Base-by-base conservation (phyloP, 1,140 invertebrate genomes). In the Saxidomus purpurata region DNA sequence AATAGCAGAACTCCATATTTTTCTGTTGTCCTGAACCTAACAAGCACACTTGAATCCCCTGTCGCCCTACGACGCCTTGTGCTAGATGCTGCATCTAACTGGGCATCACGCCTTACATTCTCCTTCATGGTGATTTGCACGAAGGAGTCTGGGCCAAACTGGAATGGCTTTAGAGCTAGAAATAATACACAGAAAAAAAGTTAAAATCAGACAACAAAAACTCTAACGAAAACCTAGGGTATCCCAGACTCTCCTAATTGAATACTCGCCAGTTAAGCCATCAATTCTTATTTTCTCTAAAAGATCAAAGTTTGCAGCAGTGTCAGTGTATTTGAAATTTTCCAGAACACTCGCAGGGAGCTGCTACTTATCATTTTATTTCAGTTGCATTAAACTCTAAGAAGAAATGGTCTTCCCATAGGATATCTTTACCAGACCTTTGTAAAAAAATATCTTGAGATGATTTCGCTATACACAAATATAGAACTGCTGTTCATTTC, bases 121-220 rank as follows among this genome's bases (percentile, higher is more conserved):
- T 98, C 98, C 0, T 98, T 97, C 47, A 98, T 97, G 91, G 97
- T 96, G 89, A 98, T 98, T 92, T 98, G 97, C 0, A 99, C 95
- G 93, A 97, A 98, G 28, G 97, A 97, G 89, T 97, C 98, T 71
- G 97, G 97, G 89, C 96, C 97, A 9, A 99, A 96, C 1, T 97
- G 98, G 31, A 99, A 97, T 11, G 98, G 97, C 93, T 98, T 97
- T 0, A 99, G 96, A 13, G 98, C 97, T 90, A 96, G n/a, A 77
- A 77, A 17, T 34, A 19, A 15, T 19, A 71, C 15, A 38, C 36
- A 67, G 31, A 55, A 19, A 55, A 15, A 55, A 55, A 55, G 15
- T 43, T 55, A 55, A 55, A 22, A 55, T 13, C 22, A 55, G 52
- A 55, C 52, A 55, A 3, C 17, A 47, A 47, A 17, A 47, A 47